Conservation (phyloP, 2,797 vertebrate genomes). For the Sebastes taczanowskii region DNA sequence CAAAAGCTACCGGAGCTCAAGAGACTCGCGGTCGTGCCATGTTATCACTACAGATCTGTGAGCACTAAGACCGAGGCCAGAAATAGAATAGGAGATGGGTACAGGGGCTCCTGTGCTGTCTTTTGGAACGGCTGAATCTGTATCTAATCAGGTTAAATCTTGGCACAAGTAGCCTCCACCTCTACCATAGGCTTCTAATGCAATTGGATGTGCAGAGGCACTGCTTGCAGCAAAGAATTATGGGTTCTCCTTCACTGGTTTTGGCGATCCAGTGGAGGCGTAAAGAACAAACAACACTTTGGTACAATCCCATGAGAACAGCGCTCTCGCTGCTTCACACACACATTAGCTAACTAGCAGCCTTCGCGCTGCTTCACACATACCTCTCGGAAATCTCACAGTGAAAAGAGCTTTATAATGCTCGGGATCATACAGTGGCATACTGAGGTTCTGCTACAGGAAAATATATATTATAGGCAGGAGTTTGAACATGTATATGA, state of each 20-base stretch:
- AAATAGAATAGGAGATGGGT: constrained; percentile 55
- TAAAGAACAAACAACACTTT: constrained; percentile 76
- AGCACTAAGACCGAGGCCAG: constrained; percentile 25
- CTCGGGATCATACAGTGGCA: constrained; percentile 13
- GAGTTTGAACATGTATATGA: neutral
- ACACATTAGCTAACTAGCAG: constrained; percentile 62
- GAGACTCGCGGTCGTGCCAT: neutral
- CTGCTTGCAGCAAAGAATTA: constrained; percentile 82
- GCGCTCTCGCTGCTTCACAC: constrained; percentile 57
- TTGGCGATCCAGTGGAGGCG: constrained; percentile 64
- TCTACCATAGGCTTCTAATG: constrained; percentile 81
- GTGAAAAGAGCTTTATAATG: constrained; percentile 27
- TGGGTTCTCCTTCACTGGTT: constrained; percentile 84
- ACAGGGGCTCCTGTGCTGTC: constrained; percentile 65
- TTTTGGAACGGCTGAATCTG: constrained; percentile 78
- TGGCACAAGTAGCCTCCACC: constrained; percentile 71
- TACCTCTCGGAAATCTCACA: constrained; percentile 19
- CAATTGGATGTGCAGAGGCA: constrained; percentile 81
- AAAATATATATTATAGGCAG: neutral
- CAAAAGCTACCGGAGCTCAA: neutral
- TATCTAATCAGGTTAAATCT: constrained; percentile 82
- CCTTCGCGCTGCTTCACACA: constrained; percentile 44
- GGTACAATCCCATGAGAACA: constrained; percentile 66
- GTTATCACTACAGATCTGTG: constrained; percentile 29
- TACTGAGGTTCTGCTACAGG: neutral